A percentile compares a stretch with the other conserved stretches of the same genome.
These are phyloP conservation scores for Cercopithecus diana DNA, from an alignment of 2,797 vertebrate species.

Conservation along the genomic window DNA sequence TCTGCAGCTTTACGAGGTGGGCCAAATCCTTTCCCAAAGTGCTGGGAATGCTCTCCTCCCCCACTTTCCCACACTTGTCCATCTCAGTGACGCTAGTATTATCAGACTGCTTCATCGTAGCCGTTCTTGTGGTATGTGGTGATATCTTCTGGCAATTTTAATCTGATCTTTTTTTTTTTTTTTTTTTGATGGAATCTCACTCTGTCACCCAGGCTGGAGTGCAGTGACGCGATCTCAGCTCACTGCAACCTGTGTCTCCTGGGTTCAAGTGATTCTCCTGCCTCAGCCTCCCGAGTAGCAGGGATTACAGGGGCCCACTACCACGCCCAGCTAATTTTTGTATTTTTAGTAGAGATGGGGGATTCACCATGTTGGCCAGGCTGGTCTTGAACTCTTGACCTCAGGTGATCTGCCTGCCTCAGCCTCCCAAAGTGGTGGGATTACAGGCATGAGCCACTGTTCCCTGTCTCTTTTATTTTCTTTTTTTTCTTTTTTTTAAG, in stretches of 20 bases:
- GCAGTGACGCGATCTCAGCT: rapidly evolving
- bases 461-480: not conserved
- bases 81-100: not conserved
- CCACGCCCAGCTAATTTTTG: not conserved
- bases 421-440: not conserved
- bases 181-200: too few relatives aligned
- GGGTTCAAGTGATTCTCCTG: too few relatives aligned
- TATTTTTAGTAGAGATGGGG: not conserved
- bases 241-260: too few relatives aligned
- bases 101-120: not conserved
- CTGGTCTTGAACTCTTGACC: not conserved
- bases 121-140: rapidly evolving
- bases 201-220: too few relatives aligned
- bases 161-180: not conserved
- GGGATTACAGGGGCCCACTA: too few relatives aligned
- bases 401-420: not conserved
- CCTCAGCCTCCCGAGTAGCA: too few relatives aligned
- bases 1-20: too few relatives aligned
- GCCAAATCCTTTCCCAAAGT: not conserved
- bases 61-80: not conserved
- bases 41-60: rapidly evolving
- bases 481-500: not conserved
- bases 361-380: not conserved
- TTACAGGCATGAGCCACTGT: not conserved
- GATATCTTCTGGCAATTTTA: not conserved